Conservation (phyloP, 1,140 invertebrate species). For the Atopsyche davidsoni region DNA sequence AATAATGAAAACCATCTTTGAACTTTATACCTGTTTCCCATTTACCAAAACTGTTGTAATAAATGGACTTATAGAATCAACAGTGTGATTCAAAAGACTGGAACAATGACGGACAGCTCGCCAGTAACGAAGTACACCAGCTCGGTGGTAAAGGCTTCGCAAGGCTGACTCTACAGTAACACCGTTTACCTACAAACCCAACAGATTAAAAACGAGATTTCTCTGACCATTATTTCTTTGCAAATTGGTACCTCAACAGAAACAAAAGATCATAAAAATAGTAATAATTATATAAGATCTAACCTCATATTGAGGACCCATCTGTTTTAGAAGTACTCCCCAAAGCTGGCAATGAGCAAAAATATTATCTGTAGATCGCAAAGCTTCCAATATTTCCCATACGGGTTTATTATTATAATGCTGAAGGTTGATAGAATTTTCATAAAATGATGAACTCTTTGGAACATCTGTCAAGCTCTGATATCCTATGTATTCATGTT, state of each 20-base stretch:
- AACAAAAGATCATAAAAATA: neutral
- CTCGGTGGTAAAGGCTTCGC: conserved; percentile 74
- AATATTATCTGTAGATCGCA: conserved; percentile 64
- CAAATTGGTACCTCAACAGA: too few relatives aligned
- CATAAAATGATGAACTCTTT: conserved; percentile 57
- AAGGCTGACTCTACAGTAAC: conserved; percentile 66
- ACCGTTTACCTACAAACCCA: conserved; percentile 41
- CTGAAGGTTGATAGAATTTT: conserved; percentile 36
- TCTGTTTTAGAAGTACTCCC: conserved; percentile 75
- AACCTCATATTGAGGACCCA: conserved; percentile 73
- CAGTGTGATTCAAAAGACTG: conserved; percentile 85
- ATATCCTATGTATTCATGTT: conserved; percentile 91
- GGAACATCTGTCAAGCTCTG: conserved; percentile 96
- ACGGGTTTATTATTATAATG: conserved; percentile 56
- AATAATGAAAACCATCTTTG: neutral
- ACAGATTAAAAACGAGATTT: conserved; percentile 9
- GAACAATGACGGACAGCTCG: conserved; percentile 91
- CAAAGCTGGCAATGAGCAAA: conserved; percentile 78
- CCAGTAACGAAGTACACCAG: conserved; percentile 87
- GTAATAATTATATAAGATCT: conserved; percentile 13
- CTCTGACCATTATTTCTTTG: neutral
- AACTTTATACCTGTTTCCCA: conserved; percentile 78
- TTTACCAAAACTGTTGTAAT: conserved; percentile 95
- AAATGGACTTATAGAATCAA: conserved; percentile 96
- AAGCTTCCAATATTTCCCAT: conserved; percentile 65